A percentile compares a stretch with the other conserved stretches of the same genome.
Conservation (phyloP, 2,888 invertebrate species). For the Aspidapion aeneum region DNA sequence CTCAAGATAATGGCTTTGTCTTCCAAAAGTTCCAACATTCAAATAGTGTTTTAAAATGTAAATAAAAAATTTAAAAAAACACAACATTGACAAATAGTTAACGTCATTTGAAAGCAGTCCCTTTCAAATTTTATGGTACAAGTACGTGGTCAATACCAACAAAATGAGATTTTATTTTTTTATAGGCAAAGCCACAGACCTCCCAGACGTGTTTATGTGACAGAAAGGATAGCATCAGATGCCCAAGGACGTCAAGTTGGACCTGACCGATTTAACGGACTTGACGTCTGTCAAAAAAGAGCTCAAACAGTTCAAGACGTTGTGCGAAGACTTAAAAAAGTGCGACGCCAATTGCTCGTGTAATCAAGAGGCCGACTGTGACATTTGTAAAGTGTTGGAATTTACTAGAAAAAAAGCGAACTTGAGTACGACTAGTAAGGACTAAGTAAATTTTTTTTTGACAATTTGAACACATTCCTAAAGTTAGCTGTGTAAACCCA, state of each 20-base stretch:
- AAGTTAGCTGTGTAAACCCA: no score
- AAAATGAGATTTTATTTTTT: background rate
- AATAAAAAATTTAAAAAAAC: no score
- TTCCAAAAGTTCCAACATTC: no score
- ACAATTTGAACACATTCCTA: no score
- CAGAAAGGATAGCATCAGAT: slow-evolving; percentile 50
- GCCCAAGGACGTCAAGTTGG: slow-evolving; percentile 29
- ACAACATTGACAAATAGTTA: no score
- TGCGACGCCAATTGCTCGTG: slow-evolving; percentile 47
- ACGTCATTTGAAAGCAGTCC: no score
- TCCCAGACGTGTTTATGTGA: slow-evolving; percentile 82
- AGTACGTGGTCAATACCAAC: no score
- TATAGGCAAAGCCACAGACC: slow-evolving; percentile 35
- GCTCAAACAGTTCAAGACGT: slow-evolving; percentile 42
- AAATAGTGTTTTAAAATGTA: no score
- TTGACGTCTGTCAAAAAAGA: slow-evolving; percentile 41
- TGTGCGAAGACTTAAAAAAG: slow-evolving; percentile 46
- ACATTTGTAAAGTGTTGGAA: slow-evolving; percentile 47
- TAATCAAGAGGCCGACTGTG: slow-evolving; percentile 46
- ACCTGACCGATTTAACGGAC: slow-evolving; percentile 33
- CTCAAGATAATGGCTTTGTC: no score
- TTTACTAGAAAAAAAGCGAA: slow-evolving; percentile 45
- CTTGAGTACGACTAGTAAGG: background rate
- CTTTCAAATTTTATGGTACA: no score
- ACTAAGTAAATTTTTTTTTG: background rate